phyloP scores from a whole-genome alignment of 2,113 vertebrate species.

The Oophaga pumilio region DNA sequence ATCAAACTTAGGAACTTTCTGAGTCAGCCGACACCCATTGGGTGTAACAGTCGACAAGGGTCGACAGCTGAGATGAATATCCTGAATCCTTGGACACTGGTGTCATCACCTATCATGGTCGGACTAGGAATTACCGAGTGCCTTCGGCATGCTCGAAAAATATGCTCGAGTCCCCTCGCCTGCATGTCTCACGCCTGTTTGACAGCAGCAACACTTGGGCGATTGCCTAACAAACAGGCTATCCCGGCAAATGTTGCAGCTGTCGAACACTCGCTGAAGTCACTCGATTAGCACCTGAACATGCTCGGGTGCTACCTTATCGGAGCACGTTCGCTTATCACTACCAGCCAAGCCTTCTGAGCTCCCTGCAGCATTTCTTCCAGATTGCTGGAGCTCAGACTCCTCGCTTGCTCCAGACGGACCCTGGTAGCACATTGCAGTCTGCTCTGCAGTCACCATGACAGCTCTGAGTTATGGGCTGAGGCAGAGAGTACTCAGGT shows the following conservation, averaged over 20 bases:
- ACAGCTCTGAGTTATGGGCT: conserved; percentile 27
- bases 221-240: no score
- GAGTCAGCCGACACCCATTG: no score
- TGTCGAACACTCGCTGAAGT: no score
- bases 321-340: no score
- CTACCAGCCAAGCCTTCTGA: background rate
- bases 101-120: background rate
- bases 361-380: background rate
- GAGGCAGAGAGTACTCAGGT: background rate
- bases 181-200: no score
- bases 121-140: background rate
- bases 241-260: no score
- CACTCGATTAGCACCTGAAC: no score
- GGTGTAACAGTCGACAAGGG: background rate
- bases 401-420: background rate
- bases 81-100: background rate
- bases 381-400: background rate
- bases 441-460: conserved; percentile 4
- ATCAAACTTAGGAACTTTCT: no score
- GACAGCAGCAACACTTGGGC: no score
- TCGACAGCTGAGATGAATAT: background rate
- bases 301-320: no score
- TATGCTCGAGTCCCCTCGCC: no score
- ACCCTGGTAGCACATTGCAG: background rate
- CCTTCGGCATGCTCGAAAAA: no score